A percentile compares a stretch with the other conserved stretches of the same genome.
phyloP scores from a whole-genome alignment of 2,113 vertebrate genomes.

The Lepus americanus region DNA sequence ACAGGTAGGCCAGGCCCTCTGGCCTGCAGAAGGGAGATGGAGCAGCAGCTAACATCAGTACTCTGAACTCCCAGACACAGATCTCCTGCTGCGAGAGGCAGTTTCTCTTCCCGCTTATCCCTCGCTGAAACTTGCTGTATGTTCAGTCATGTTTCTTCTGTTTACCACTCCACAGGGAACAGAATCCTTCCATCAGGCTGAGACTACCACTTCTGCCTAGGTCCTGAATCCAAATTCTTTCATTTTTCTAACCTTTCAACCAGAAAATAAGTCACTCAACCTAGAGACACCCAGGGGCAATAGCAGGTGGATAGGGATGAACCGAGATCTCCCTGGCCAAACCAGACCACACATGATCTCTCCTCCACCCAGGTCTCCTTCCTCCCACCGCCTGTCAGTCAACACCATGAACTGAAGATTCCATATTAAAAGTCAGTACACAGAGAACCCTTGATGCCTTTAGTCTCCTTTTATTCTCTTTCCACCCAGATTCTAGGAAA shows the following conservation, averaged over 20 bases:
- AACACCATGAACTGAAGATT: background rate
- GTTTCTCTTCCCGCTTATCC: background rate
- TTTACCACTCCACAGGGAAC: background rate
- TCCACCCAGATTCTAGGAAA: background rate
- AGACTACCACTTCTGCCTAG: rapidly evolving
- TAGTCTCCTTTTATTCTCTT: background rate
- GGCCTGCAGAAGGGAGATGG: background rate
- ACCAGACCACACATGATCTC: too few relatives aligned
- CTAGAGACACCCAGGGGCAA: rapidly evolving
- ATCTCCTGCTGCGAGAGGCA: too few relatives aligned
- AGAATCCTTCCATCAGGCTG: background rate
- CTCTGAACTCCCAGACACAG: too few relatives aligned
- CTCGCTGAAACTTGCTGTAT: background rate
- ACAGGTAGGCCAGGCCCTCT: rapidly evolving
- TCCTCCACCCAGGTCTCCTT: too few relatives aligned
- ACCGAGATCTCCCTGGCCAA: too few relatives aligned
- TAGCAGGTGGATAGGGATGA: too few relatives aligned
- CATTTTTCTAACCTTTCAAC: background rate
- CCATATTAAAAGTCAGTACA: background rate
- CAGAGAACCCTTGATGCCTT: background rate
- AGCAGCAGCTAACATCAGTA: too few relatives aligned
- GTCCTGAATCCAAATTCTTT: background rate
- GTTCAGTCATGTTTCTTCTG: background rate
- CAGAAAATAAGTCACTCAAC: background rate
- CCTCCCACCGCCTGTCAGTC: background rate